These are phyloP conservation scores for Lepisosteus osseus DNA, from an alignment of 2,113 vertebrate species.

Conservation along the genomic window DNA sequence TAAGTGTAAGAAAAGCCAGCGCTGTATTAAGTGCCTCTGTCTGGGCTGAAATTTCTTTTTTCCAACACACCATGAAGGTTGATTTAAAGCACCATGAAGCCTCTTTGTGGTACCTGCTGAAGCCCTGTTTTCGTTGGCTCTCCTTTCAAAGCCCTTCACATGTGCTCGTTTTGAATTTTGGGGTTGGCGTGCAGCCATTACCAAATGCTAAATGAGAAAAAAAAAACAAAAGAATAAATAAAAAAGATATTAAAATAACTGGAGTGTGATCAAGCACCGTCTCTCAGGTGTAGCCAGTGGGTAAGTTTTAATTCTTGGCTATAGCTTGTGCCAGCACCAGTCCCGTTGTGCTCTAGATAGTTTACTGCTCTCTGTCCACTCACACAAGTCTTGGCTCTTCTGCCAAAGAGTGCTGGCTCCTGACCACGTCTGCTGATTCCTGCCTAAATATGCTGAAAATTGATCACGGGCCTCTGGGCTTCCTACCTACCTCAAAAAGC, in stretches of 20 bases:
- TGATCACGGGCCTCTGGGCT: no score
- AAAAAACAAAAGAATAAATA: not conserved
- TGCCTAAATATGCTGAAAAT: no score
- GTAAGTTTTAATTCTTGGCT: conserved; percentile 2
- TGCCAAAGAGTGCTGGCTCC: no score
- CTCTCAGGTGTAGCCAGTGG: not conserved
- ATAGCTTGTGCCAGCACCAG: not conserved
- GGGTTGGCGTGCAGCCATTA: conserved; percentile 6
- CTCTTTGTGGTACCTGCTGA: conserved; percentile 4
- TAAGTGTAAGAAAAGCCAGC: not conserved
- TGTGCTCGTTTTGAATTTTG: conserved; percentile 9
- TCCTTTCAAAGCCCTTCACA: conserved; percentile 2
- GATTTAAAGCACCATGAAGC: not conserved
- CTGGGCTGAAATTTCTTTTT: no score
- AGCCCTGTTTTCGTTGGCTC: conserved; percentile 3
- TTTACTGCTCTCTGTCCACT: no score
- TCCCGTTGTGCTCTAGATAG: not conserved
- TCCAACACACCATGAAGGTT: not conserved
- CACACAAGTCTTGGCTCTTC: no score
- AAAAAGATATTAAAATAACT: no score
- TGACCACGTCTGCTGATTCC: no score
- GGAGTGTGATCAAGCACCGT: not conserved
- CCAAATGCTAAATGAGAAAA: not conserved
- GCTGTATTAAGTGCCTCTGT: no score
- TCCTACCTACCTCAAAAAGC: no score